These are phyloP conservation scores for Ptilorrhoa leucosticta DNA, from an alignment of 2,113 vertebrate species.

Conservation along the genomic window DNA sequence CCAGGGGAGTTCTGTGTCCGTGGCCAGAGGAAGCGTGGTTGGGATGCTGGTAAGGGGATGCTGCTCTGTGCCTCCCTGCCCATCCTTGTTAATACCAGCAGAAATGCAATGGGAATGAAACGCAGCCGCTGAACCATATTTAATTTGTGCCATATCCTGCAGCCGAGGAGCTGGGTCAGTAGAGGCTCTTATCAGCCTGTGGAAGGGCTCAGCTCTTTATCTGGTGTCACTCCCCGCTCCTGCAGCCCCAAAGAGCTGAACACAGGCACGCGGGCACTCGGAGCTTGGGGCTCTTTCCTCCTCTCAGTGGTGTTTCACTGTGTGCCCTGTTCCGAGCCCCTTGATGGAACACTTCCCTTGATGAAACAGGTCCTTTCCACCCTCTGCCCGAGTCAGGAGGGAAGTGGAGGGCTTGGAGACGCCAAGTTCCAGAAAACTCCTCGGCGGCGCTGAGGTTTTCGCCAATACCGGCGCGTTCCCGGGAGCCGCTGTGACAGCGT, in stretches of 20 bases:
- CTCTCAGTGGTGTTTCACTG: accelerated
- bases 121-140: background rate
- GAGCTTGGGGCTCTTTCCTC: background rate
- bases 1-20: background rate
- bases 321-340: background rate
- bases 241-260: background rate
- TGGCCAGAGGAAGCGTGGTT: background rate
- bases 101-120: background rate
- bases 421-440: background rate
- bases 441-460: background rate
- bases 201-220: background rate
- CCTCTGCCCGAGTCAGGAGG: accelerated
- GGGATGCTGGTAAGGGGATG: background rate
- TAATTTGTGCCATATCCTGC: background rate
- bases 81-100: background rate
- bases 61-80: background rate
- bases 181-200: background rate
- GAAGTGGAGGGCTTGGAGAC: background rate
- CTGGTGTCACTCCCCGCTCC: background rate
- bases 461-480: accelerated
- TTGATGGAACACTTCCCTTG: background rate
- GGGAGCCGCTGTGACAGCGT: accelerated
- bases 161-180: background rate
- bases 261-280: accelerated
- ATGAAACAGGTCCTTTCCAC: background rate